Percentiles rank a stretch among this genome's conserved stretches.
Conservation (phyloP, 2,113 vertebrate genomes). For the Dendropsophus ebraccatus region DNA sequence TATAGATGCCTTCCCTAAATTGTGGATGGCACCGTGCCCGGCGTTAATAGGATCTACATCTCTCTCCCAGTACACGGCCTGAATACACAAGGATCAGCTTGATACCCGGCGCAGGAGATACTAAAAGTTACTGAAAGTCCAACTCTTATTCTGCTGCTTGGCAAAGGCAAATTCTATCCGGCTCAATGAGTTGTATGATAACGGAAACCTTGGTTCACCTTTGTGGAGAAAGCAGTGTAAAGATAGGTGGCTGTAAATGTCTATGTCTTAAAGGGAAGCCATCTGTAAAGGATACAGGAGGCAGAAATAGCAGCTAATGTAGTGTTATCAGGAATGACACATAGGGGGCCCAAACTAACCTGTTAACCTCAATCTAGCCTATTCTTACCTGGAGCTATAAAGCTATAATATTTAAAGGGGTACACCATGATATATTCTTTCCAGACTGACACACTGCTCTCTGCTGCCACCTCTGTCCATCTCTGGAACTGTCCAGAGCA, state of each 20-base stretch:
- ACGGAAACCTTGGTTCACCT: background rate
- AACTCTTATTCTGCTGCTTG: no score
- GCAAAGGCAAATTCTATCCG: background rate
- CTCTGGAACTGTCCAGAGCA: no score
- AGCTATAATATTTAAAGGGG: no score
- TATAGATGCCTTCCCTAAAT: background rate
- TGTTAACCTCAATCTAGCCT: no score
- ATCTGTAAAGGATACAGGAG: background rate
- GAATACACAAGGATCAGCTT: slow-evolving; percentile 2
- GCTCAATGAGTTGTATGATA: background rate
- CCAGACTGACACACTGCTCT: no score
- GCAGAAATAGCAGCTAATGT: background rate
- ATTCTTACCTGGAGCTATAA: no score
- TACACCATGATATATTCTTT: no score
- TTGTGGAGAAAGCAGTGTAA: background rate
- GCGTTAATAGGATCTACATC: background rate
- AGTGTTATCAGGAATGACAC: background rate
- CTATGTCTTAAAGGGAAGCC: background rate
- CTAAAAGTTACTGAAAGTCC: background rate
- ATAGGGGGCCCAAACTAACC: no score
- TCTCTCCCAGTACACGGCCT: background rate
- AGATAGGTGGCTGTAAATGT: no score
- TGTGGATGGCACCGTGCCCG: background rate
- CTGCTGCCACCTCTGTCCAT: no score
- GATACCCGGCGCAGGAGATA: background rate